These are phyloP conservation scores for Leucopsar rothschildi DNA, from an alignment of 2,113 vertebrate genomes.

Conservation along the genomic window DNA sequence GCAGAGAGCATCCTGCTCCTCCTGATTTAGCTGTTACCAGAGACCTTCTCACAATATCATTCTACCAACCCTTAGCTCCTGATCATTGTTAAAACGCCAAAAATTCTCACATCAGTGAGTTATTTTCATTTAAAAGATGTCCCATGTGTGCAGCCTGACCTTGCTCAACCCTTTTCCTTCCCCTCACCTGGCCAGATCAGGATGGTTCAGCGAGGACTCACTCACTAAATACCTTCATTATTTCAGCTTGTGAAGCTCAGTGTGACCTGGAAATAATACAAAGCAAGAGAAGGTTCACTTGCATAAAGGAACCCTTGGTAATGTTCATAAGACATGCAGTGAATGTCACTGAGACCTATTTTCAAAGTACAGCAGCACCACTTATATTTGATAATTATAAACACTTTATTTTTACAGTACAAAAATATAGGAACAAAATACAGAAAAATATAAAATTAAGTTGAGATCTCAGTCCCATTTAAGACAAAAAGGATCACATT, in stretches of 20 bases:
- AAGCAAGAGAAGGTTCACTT: not conserved
- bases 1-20: not conserved
- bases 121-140: not conserved
- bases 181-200: not conserved
- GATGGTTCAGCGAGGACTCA: accelerated
- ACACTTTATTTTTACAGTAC: conserved; percentile 66
- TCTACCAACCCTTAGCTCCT: not conserved
- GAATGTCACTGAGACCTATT: not conserved
- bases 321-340: not conserved
- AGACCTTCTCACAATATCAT: not conserved
- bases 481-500: not conserved
- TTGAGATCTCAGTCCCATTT: not conserved
- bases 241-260: not conserved
- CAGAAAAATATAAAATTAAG: conserved; percentile 31
- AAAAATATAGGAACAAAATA: conserved; percentile 50
- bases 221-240: not conserved
- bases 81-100: not conserved
- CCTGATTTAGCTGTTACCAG: not conserved
- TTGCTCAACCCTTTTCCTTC: not conserved
- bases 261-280: not conserved
- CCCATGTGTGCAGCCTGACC: not conserved
- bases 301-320: accelerated
- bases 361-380: not conserved
- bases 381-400: not conserved
- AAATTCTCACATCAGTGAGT: not conserved